Evolutionary conservation across 2,888 invertebrate species (phyloP).

Genomic region (Iphiclides podalirius): DNA sequence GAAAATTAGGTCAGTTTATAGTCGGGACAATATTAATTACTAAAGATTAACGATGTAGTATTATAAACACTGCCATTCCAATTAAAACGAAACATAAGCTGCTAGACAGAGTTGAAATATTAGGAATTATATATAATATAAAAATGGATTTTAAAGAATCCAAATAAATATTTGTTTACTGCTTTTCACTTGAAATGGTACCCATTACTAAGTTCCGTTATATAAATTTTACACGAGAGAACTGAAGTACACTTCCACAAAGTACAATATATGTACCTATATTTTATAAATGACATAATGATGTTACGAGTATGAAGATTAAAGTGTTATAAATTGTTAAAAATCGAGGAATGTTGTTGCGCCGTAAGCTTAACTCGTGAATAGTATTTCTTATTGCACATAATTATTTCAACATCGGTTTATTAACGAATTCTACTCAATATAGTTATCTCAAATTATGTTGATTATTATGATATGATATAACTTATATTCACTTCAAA

Average conservation of each 20-base stretch:
- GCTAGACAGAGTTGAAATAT: too few species aligned
- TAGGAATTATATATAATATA: too few species aligned
- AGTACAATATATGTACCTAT: not conserved
- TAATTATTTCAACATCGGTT: too few species aligned
- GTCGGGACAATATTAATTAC: conserved; percentile 14
- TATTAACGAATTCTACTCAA: too few species aligned
- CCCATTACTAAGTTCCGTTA: not conserved
- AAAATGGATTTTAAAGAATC: not conserved
- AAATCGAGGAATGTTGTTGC: not conserved
- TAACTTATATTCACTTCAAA: too few species aligned
- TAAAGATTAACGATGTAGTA: too few species aligned
- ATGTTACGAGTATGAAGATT: too few species aligned
- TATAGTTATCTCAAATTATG: too few species aligned
- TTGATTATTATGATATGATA: too few species aligned
- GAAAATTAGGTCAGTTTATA: conserved; percentile 17
- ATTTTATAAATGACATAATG: conserved; percentile 1
- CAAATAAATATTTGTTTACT: not conserved
- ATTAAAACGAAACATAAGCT: conserved; percentile 21
- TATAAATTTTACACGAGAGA: conserved; percentile 1
- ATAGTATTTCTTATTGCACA: too few species aligned
- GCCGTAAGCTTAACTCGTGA: not conserved
- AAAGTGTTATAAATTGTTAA: conserved; percentile 1
- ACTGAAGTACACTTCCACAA: conserved; percentile 1
- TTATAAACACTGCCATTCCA: conserved; percentile 27
- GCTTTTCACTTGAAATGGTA: not conserved